A percentile compares a stretch with the other conserved stretches of the same genome.
Evolutionary conservation across 2,113 vertebrate species (phyloP).

Genomic region (Misgurnus anguillicaudatus): DNA sequence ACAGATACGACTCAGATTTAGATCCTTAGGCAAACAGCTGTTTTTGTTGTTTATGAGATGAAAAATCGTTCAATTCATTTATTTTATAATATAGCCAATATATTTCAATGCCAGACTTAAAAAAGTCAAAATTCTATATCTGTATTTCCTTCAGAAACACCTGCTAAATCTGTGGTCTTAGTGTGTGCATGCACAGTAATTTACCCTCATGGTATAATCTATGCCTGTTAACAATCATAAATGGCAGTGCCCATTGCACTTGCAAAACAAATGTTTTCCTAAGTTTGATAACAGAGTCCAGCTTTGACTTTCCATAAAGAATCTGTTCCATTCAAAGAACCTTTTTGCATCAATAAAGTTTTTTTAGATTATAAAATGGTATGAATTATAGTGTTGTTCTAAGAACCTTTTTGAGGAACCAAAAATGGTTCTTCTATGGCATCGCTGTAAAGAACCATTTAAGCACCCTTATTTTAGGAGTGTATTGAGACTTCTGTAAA

Average conservation of each 20-base stretch:
- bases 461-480: too few relatives aligned
- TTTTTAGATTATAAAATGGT: too few relatives aligned
- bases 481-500: too few relatives aligned
- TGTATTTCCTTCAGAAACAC: background rate
- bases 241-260: background rate
- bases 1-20: background rate
- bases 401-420: too few relatives aligned
- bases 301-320: background rate
- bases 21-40: slow-evolving; percentile 8
- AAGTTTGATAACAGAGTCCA: background rate
- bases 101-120: background rate
- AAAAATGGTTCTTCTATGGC: too few relatives aligned
- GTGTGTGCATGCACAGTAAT: background rate
- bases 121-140: background rate
- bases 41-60: background rate
- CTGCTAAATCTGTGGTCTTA: background rate
- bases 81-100: background rate
- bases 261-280: background rate
- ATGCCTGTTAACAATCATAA: slow-evolving; percentile 23
- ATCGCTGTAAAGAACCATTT: too few relatives aligned
- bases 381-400: too few relatives aligned
- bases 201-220: background rate
- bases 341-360: too few relatives aligned
- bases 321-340: too few relatives aligned
- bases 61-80: background rate